These are phyloP conservation scores for Echeneis naucrates DNA, from an alignment of 2,797 vertebrate species.

Conservation along the genomic window DNA sequence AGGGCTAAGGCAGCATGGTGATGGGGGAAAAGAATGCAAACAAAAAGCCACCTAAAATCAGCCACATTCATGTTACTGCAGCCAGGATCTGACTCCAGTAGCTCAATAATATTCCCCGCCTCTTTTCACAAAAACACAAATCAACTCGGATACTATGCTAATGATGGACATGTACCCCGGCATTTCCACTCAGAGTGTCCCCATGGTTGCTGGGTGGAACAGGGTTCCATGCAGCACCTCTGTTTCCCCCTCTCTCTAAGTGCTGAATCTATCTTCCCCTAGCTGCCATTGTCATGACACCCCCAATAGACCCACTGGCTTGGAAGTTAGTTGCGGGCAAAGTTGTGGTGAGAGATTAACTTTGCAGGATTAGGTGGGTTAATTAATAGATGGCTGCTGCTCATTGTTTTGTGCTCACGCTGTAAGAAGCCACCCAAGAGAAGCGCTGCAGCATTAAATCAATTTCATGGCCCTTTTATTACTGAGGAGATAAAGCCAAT, in stretches of 20 bases:
- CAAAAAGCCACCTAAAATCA: slow-evolving; percentile 64
- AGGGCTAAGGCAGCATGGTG: slow-evolving; percentile 45
- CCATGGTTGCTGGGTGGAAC: slow-evolving; percentile 63
- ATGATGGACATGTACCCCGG: slow-evolving; percentile 71
- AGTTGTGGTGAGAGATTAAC: slow-evolving; percentile 87
- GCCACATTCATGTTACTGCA: slow-evolving; percentile 50
- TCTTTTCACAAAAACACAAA: slow-evolving; percentile 77
- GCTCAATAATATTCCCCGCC: slow-evolving; percentile 64
- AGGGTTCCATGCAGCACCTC: slow-evolving; percentile 46
- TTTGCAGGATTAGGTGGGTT: slow-evolving; percentile 87
- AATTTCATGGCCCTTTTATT: slow-evolving; percentile 93
- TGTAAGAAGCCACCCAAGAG: slow-evolving; percentile 86
- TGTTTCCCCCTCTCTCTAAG: slow-evolving; percentile 47
- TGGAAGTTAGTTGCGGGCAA: slow-evolving; percentile 84
- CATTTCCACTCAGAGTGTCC: slow-evolving; percentile 65
- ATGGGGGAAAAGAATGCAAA: slow-evolving; percentile 41
- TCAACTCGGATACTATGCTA: slow-evolving; percentile 73
- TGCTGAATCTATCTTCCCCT: slow-evolving; percentile 76
- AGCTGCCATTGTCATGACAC: slow-evolving; percentile 80
- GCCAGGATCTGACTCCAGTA: slow-evolving; percentile 50
- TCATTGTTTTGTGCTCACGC: slow-evolving; percentile 87
- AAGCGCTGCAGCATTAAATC: slow-evolving; percentile 90
- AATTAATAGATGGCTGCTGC: slow-evolving; percentile 91
- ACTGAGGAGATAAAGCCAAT: slow-evolving; percentile 87
- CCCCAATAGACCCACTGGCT: slow-evolving; percentile 80